Percentiles rank a stretch among this genome's conserved stretches.
These are phyloP conservation scores for Petrolisthes cinctipes DNA, from an alignment of 2,888 invertebrate genomes.

Conservation along the genomic window DNA sequence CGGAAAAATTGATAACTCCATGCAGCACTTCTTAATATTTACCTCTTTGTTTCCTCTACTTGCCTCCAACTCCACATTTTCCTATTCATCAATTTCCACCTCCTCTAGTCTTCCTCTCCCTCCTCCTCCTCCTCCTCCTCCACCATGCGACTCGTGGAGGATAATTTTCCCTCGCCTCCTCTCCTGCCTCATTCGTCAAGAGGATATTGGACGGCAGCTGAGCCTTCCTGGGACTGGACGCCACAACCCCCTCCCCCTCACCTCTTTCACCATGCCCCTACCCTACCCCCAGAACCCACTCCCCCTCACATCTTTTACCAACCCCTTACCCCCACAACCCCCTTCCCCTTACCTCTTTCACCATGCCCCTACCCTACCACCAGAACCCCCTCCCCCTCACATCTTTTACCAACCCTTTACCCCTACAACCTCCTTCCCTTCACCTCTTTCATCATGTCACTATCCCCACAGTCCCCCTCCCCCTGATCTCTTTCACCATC, in stretches of 20 bases:
- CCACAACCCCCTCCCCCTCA: neutral
- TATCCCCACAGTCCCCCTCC: too few relatives aligned
- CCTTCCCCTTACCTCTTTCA: neutral
- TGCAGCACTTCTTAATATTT: too few relatives aligned
- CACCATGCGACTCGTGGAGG: neutral
- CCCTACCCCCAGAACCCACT: neutral
- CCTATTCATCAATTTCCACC: neutral
- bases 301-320: neutral
- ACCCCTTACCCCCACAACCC: neutral
- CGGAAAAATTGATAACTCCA: too few relatives aligned
- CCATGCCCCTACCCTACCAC: too few relatives aligned
- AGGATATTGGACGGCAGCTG: conserved; percentile 1
- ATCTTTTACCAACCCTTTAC: too few relatives aligned
- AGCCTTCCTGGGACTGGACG: neutral
- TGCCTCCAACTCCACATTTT: neutral
- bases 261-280: neutral
- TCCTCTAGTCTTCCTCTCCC: neutral
- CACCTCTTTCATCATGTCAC: too few relatives aligned
- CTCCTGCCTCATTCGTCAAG: conserved; percentile 29
- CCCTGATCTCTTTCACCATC: too few relatives aligned
- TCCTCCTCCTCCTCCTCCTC: neutral
- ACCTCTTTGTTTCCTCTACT: neutral
- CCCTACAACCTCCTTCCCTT: too few relatives aligned
- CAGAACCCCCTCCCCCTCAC: too few relatives aligned
- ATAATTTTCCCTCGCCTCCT: conserved; percentile 15